Conservation (phyloP, 64 coral and sea anemone genomes). For the Montipora sp. region DNA sequence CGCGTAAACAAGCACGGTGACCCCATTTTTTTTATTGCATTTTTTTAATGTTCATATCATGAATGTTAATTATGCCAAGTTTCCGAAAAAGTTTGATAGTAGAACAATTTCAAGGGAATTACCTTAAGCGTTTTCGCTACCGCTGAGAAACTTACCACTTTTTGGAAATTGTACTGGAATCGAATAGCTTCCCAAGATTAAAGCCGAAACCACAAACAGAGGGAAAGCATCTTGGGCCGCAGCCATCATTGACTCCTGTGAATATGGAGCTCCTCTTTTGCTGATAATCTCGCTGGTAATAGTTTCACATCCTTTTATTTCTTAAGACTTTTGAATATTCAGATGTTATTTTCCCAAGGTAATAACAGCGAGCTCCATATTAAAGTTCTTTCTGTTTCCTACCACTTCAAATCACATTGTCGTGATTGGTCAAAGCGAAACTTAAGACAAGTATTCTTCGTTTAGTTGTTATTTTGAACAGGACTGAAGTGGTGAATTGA, state of each 20-base stretch:
- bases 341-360: constrained; percentile 42
- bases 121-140: no score
- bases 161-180: not conserved
- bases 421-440: not conserved
- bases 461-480: not conserved
- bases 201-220: not conserved
- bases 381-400: not conserved
- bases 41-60: no score
- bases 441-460: not conserved
- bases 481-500: not conserved
- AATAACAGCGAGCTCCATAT: not conserved
- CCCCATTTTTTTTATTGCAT: no score
- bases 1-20: no score
- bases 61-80: no score
- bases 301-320: no score
- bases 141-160: not conserved
- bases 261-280: no score
- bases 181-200: not conserved
- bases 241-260: not conserved
- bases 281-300: no score
- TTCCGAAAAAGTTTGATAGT: no score
- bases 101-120: no score
- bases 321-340: not conserved
- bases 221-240: not conserved
- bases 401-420: not conserved